A percentile compares a stretch with the other conserved stretches of the same genome.
Conservation (phyloP, 2,113 vertebrate genomes). For the Balaenoptera acutorostrata region DNA sequence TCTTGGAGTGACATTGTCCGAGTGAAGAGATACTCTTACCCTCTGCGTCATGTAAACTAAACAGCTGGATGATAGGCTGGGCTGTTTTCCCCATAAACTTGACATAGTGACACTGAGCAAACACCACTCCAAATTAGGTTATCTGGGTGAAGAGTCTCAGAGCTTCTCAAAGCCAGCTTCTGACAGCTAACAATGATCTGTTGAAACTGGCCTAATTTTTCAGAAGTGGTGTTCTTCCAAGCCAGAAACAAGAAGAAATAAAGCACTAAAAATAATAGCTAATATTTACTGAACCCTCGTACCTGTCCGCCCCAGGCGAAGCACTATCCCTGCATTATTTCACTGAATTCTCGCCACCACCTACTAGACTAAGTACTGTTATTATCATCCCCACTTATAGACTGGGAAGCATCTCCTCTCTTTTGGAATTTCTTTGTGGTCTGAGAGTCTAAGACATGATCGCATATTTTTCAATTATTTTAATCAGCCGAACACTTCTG, state of each 20-base stretch:
- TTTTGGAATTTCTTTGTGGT: not conserved
- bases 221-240: not conserved
- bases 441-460: not conserved
- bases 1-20: not conserved
- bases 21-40: not conserved
- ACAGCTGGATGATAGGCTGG: not conserved
- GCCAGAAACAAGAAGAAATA: slow-evolving; percentile 5
- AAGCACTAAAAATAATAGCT: not conserved
- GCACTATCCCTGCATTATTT: not conserved
- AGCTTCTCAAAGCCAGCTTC: not conserved
- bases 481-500: not conserved
- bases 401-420: not conserved
- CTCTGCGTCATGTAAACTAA: not conserved
- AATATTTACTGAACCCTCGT: not conserved
- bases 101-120: not conserved
- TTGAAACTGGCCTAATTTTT: not conserved
- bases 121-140: not conserved
- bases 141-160: not conserved
- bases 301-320: not conserved
- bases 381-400: not conserved
- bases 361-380: not conserved
- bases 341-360: not conserved
- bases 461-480: not conserved
- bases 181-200: not conserved
- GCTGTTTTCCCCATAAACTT: not conserved